Conservation (phyloP, 2,797 vertebrate genomes). For the Rousettus madagascariensis region DNA sequence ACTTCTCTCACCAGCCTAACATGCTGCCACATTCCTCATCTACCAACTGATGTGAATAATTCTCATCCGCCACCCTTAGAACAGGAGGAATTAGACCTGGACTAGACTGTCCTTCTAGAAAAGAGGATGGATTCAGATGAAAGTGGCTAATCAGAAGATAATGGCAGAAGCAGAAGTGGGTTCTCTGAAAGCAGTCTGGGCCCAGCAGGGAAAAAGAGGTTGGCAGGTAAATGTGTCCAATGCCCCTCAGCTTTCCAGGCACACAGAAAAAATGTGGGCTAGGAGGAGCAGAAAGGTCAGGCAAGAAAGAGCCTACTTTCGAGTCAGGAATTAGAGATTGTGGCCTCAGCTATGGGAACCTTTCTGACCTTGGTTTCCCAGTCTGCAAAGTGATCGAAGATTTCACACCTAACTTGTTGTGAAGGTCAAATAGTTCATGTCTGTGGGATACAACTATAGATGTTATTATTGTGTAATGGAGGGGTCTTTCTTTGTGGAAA, state of each 20-base stretch:
- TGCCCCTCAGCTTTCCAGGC: background rate
- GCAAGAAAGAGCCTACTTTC: background rate
- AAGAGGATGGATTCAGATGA: background rate
- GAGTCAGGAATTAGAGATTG: background rate
- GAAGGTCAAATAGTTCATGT: background rate
- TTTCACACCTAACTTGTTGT: background rate
- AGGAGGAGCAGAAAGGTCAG: background rate
- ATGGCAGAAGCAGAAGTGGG: no score
- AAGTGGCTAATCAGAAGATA: background rate
- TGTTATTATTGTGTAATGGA: background rate
- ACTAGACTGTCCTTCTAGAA: no score
- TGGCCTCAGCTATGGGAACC: background rate
- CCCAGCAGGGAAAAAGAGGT: background rate
- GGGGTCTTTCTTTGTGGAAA: background rate
- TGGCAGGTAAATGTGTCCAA: background rate
- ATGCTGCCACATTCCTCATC: background rate
- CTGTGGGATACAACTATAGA: rapidly evolving
- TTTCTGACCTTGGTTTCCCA: background rate
- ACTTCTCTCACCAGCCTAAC: conserved; percentile 43
- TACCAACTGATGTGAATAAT: background rate
- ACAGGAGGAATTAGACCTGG: background rate
- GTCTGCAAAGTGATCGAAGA: background rate
- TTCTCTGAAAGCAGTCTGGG: background rate
- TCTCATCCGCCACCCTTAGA: background rate
- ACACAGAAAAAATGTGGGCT: rapidly evolving